These are phyloP conservation scores for Metridium senile DNA, from an alignment of 92 coral and sea anemone species.

Conservation along the genomic window DNA sequence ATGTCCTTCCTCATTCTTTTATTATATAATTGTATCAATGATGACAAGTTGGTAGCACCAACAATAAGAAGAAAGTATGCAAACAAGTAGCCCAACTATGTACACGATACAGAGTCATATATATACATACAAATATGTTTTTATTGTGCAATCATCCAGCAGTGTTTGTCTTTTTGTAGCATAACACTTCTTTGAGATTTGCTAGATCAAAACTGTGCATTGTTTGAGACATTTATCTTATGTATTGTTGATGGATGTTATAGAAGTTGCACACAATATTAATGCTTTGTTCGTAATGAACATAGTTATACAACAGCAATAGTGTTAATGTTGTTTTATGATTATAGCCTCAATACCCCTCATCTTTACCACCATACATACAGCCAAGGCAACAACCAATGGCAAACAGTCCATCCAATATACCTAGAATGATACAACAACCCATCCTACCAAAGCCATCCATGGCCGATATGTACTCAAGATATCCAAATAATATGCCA, in stretches of 20 bases:
- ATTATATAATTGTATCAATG: no score
- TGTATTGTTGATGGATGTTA: conserved; percentile 16
- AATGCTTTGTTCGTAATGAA: background rate
- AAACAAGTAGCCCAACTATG: no score
- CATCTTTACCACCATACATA: conserved; percentile 54
- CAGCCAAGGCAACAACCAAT: conserved; percentile 46
- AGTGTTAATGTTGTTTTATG: background rate
- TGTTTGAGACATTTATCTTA: conserved; percentile 32
- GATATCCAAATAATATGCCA: conserved; percentile 56
- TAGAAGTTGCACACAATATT: conserved; percentile 29
- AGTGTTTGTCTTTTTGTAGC: conserved; percentile 9
- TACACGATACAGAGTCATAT: no score
- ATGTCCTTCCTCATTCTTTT: no score
- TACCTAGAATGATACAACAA: conserved; percentile 79
- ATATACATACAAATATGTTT: no score
- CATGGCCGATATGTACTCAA: conserved; percentile 61
- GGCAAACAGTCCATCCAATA: conserved; percentile 53
- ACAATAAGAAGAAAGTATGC: no score
- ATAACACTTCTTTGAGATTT: conserved; percentile 35
- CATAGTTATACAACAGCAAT: no score
- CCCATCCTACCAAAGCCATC: conserved; percentile 91
- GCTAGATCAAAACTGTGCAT: conserved; percentile 23
- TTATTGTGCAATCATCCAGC: conserved; percentile 38
- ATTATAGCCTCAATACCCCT: conserved; percentile 50
- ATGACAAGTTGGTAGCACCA: no score